phyloP scores from a whole-genome alignment of 1,140 invertebrate species.

The Heliconius himera region DNA sequence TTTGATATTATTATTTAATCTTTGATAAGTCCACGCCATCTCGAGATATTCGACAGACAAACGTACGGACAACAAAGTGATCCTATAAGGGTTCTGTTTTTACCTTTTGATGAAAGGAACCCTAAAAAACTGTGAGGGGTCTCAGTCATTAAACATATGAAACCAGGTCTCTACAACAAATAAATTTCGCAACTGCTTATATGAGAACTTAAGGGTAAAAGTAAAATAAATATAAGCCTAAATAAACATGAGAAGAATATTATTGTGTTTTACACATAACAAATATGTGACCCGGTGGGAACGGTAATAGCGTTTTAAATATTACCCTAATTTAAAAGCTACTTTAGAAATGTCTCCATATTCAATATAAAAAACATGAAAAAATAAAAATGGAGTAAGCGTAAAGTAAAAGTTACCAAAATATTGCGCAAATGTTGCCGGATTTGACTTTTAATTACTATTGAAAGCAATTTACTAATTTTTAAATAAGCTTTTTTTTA shows the following conservation, averaged over 20 bases:
- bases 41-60: no score
- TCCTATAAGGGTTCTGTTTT: no score
- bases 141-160: not conserved
- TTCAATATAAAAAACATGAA: not conserved
- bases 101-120: no score
- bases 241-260: not conserved
- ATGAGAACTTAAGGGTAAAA: not conserved
- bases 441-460: not conserved
- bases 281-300: not conserved
- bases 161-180: not conserved
- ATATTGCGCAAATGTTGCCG: not conserved
- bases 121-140: not conserved
- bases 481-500: no score
- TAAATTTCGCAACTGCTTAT: not conserved
- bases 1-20: no score
- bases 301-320: not conserved
- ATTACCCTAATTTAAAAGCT: not conserved
- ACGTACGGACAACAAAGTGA: no score
- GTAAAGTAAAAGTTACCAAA: not conserved
- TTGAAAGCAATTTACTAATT: not conserved
- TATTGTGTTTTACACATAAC: slow-evolving; percentile 5
- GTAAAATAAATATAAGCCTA: slow-evolving; percentile 9
- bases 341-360: not conserved
- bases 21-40: no score
- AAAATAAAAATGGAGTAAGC: not conserved